A percentile compares a stretch with the other conserved stretches of the same genome.
phyloP scores from a whole-genome alignment of 2,797 vertebrate species.

The Molossus molossus region DNA sequence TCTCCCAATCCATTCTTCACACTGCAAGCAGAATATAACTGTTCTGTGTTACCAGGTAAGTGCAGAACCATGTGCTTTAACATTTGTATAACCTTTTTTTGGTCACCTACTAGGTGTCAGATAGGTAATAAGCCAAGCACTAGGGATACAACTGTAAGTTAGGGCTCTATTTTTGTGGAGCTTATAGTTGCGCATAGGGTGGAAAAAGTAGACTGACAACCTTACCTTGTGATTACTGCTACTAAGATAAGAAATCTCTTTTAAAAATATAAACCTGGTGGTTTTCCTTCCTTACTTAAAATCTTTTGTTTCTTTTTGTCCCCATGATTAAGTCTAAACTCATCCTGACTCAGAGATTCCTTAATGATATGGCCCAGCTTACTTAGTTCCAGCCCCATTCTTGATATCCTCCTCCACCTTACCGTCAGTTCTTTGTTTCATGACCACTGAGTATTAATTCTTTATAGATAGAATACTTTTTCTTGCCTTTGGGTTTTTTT shows the following conservation, averaged over 20 bases:
- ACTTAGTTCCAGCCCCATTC: neutral
- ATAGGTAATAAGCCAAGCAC: neutral
- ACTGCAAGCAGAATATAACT: neutral
- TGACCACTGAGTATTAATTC: neutral
- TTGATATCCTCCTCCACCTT: neutral
- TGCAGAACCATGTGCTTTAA: neutral
- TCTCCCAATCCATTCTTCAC: neutral
- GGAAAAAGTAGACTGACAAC: slow-evolving; percentile 19
- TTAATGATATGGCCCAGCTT: neutral
- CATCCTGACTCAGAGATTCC: neutral
- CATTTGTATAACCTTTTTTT: slow-evolving; percentile 32
- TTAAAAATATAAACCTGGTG: neutral
- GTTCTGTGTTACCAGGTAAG: neutral
- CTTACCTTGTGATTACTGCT: slow-evolving; percentile 60
- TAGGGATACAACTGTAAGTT: neutral
- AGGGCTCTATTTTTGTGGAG: neutral
- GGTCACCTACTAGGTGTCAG: neutral
- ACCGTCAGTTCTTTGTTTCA: neutral
- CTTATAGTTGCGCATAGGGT: neutral
- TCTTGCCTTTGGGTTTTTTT: neutral
- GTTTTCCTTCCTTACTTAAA: slow-evolving; percentile 41
- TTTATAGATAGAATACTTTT: neutral
- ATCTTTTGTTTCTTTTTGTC: neutral
- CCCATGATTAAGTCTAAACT: slow-evolving; percentile 40
- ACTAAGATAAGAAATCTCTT: slow-evolving; percentile 36